Percentiles rank a stretch among this genome's conserved stretches.
phyloP scores from a whole-genome alignment of 2,888 invertebrate genomes.

The Himalopsyche tibetana region DNA sequence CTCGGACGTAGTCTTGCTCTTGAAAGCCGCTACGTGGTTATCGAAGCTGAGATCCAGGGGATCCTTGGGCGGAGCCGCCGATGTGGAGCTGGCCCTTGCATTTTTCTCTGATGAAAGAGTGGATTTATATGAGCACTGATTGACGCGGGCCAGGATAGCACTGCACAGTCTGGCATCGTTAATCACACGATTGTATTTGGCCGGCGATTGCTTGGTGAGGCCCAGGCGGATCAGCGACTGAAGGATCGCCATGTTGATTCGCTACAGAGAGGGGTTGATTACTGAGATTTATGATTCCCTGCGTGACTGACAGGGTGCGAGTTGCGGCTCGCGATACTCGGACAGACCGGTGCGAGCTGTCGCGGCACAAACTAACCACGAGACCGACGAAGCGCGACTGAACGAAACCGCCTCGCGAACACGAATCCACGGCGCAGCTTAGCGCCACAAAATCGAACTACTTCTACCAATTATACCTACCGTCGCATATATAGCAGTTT shows the following conservation, averaged over 20 bases:
- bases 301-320: constrained; percentile 15
- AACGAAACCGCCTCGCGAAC: constrained; percentile 3
- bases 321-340: constrained; percentile 45
- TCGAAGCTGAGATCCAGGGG: constrained; percentile 91
- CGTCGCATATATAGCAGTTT: constrained; percentile 4
- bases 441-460: constrained; percentile 52
- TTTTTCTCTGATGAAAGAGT: constrained; percentile 43
- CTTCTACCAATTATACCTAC: constrained; percentile 6
- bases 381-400: constrained; percentile 58
- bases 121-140: constrained; percentile 56
- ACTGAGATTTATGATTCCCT: constrained; percentile 17
- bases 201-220: constrained; percentile 47
- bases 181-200: constrained; percentile 46
- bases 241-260: constrained; percentile 56
- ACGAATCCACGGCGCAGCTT: constrained; percentile 49
- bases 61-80: constrained; percentile 73
- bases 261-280: neutral
- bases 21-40: constrained; percentile 93
- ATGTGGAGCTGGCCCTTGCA: constrained; percentile 61
- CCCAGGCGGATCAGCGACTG: constrained; percentile 60
- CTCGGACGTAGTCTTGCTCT: constrained; percentile 96
- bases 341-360: constrained; percentile 40
- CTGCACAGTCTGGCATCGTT: constrained; percentile 55
- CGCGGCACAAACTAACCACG: constrained; percentile 48
- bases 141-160: constrained; percentile 48